phyloP scores from a whole-genome alignment of 2,888 invertebrate species.

The Morpho helenor region DNA sequence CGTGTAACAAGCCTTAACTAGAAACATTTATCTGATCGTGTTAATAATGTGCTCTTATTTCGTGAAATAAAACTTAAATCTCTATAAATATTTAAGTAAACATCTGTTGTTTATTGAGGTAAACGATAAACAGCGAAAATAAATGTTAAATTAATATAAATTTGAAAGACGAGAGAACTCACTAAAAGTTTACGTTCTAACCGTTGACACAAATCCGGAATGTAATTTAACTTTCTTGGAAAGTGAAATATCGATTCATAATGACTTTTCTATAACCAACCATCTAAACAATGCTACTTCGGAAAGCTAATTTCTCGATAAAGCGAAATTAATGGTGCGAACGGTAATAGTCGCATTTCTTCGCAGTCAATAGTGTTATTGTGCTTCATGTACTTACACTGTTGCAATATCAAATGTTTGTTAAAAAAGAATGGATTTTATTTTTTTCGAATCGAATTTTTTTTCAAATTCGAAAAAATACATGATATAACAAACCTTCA shows the following conservation, averaged over 20 bases:
- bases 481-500: no score
- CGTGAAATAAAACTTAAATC: no score
- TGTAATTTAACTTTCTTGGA: conserved; percentile 29
- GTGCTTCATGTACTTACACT: conserved; percentile 19
- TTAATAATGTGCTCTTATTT: no score
- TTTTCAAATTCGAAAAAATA: no score
- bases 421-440: no score
- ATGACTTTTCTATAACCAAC: conserved; percentile 31
- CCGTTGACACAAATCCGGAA: conserved; percentile 19
- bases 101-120: no score
- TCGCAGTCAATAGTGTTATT: conserved; percentile 29
- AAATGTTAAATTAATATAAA: neutral
- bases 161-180: conserved; percentile 3
- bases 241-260: conserved; percentile 32
- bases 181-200: conserved; percentile 6
- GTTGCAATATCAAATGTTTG: no score
- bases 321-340: conserved; percentile 30
- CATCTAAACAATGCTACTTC: conserved; percentile 29
- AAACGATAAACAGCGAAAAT: neutral
- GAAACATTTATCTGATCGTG: no score
- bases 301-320: conserved; percentile 26
- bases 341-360: conserved; percentile 33
- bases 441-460: no score
- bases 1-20: no score
- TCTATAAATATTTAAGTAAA: no score